Percentiles rank a stretch among this genome's conserved stretches.
Conservation (phyloP, 2,797 vertebrate species). For the Nannoperca obscura region DNA sequence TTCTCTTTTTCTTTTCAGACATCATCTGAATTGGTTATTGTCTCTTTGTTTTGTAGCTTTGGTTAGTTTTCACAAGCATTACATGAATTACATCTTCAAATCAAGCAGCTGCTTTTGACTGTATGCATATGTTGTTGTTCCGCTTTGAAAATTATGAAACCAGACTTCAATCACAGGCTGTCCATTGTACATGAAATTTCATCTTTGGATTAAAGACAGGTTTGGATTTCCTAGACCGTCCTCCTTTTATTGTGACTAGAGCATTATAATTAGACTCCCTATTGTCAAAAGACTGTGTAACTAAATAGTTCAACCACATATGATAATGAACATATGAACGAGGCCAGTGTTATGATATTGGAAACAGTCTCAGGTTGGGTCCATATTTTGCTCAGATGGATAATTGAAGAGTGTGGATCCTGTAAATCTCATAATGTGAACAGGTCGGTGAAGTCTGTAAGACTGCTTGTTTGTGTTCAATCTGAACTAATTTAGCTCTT, state of each 20-base stretch:
- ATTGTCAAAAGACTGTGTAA: conserved; percentile 64
- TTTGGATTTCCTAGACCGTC: conserved; percentile 77
- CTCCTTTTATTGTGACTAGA: conserved; percentile 76
- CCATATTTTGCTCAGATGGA: conserved; percentile 45
- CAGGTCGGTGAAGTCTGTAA: conserved; percentile 24
- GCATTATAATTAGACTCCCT: conserved; percentile 80
- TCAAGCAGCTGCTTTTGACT: conserved; percentile 83
- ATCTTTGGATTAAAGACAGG: conserved; percentile 82
- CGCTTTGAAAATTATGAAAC: conserved; percentile 79
- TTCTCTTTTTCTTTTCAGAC: conserved; percentile 25
- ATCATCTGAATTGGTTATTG: conserved; percentile 54
- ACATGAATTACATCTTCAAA: conserved; percentile 76
- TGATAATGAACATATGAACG: too few species aligned
- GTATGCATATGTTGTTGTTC: conserved; percentile 80
- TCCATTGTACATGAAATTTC: conserved; percentile 79
- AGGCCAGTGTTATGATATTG: conserved; percentile 62
- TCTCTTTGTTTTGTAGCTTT: conserved; percentile 70
- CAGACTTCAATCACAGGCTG: conserved; percentile 83
- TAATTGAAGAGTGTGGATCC: conserved; percentile 44
- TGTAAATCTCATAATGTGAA: conserved; percentile 28
- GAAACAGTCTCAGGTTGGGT: conserved; percentile 63
- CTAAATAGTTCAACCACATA: conserved; percentile 67
- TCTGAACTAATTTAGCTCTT: conserved; percentile 37
- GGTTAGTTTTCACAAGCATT: conserved; percentile 64
- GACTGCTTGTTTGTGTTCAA: conserved; percentile 26